Evolutionary conservation across 2,888 invertebrate species (phyloP), one percentile per base, ranked within the genome.

Genomic region (Conomelus anceps): DNA sequence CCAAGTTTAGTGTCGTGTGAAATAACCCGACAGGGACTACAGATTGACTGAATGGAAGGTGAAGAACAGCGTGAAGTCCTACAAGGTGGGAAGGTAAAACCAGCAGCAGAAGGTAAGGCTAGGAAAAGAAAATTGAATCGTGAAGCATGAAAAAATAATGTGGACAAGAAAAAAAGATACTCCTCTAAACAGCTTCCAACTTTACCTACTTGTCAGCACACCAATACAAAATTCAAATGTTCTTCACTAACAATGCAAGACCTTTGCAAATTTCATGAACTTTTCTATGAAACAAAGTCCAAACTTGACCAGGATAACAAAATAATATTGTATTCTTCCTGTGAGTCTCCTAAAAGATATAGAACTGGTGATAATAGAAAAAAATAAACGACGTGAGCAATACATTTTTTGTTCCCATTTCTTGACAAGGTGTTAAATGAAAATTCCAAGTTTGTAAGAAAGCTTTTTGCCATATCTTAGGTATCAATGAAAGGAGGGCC

Each of bases 371-470:
- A 13, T 23, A 22, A 86, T 86, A 86, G 86, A 23, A 86, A 86
- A 13, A 86, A 23, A 23, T 86, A 22, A 86, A 22, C 86, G 13
- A 86, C 6, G 86, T 86, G 22, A 22, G 6, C 23, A 23, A 86
- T 86, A 86, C 22, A 20, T 9, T 7, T 22, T 86, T 22, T 86
- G 23, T 86, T 22, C 86, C 3, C 4, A 22, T 86, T 22, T 22
- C 86, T 22, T 22, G 22, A 86, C 22, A 86, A 86, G 86, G 86
- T 22, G 22, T 22, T 86, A 86, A 86, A 22, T 7, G 20, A 20
- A 20, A 86, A 86, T 86, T 86, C n/a, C 22, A 86, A 86, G 86
- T 86, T 86, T 86, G 86, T 23, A 86, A 86, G 86, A 86, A 86
- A 86, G 23, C 4, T 86, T 86, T 86, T 86, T 86, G 86, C 7